Conservation (phyloP, 2,888 invertebrate genomes). For the Bibio marci region DNA sequence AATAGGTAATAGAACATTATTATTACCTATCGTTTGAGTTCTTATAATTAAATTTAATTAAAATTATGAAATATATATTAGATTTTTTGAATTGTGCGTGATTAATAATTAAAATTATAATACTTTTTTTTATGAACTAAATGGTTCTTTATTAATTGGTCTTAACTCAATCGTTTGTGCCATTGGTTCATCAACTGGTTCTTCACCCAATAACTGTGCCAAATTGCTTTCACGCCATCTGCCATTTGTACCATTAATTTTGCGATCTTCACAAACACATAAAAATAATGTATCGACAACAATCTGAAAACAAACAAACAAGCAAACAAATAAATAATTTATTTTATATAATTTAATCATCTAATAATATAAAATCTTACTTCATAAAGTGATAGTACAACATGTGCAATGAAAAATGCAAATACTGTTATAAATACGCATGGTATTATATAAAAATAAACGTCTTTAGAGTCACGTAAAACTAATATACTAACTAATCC, state of each 20-base stretch:
- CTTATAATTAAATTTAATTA: too few species aligned
- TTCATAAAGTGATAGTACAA: conserved; percentile 85
- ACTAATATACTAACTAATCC: conserved; percentile 62
- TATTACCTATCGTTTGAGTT: too few species aligned
- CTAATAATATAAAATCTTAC: conserved; percentile 28
- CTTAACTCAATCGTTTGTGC: conserved; percentile 26
- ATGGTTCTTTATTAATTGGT: conserved; percentile 29
- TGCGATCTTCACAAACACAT: conserved; percentile 86
- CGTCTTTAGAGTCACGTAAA: conserved; percentile 50
- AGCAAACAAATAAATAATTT: background rate
- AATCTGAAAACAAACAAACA: conserved; percentile 43
- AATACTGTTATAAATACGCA: conserved; percentile 70
- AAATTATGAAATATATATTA: too few species aligned
- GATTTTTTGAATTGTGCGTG: too few species aligned
- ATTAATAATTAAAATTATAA: too few species aligned
- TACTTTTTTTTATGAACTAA: conserved; percentile 18
- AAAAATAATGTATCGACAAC: conserved; percentile 85
- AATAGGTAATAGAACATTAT: too few species aligned
- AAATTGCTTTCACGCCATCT: conserved; percentile 41
- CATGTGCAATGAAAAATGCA: conserved; percentile 84
- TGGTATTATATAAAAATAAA: conserved; percentile 74
- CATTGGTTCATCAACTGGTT: conserved; percentile 26
- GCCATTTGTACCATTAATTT: conserved; percentile 58
- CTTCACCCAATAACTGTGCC: conserved; percentile 37
- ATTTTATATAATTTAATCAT: background rate